Evolutionary conservation across 2,888 invertebrate species (phyloP), one percentile per base, ranked within the genome.

Genomic region (Lysandra coridon): DNA sequence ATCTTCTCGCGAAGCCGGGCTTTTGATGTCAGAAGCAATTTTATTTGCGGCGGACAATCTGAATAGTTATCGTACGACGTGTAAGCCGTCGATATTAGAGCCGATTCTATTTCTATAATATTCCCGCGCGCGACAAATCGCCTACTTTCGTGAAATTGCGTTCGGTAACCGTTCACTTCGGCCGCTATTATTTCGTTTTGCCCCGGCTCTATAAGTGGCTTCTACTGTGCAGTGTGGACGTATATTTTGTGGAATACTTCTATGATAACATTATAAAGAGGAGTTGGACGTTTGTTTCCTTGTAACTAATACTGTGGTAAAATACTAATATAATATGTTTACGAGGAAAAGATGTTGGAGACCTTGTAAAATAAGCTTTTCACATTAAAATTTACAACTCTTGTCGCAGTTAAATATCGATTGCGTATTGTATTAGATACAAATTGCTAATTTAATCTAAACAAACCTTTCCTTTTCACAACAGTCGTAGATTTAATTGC

Each of bases 71-170:
- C 79, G 80, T 74, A 80, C 78, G 78, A 80, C 81, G 82, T 80
- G 83, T 81, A 81, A 83, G 79, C 80, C 83, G 83, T 80, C 82
- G 84, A 84, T 85, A 87, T 85, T 85, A 84, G 83, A 84, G 83
- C 84, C 82, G 84, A 83, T 85, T 86, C 85, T 87, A 85, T 87
- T 88, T 87, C 84, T 85, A 86, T 83, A 84, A 83, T 83, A 80
- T 80, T 79, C 78, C 81, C 83, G 83, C 83, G 83, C 85, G 83
- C 85, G 88, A 86, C 87, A 84, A 83, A 84, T 84, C 83, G 84
- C 83, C 82, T 81, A 81, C 83, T 85, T 85, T 86, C 84, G 82
- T 78, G 83, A 82, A 84, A 85, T 82, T 80, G 80, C 82, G 80
- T 77, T 77, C 73, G 77, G 78, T 69, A 78, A 80, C 79, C 78